phyloP scores from a whole-genome alignment of 1,140 invertebrate genomes.

The Bombus ignitus region DNA sequence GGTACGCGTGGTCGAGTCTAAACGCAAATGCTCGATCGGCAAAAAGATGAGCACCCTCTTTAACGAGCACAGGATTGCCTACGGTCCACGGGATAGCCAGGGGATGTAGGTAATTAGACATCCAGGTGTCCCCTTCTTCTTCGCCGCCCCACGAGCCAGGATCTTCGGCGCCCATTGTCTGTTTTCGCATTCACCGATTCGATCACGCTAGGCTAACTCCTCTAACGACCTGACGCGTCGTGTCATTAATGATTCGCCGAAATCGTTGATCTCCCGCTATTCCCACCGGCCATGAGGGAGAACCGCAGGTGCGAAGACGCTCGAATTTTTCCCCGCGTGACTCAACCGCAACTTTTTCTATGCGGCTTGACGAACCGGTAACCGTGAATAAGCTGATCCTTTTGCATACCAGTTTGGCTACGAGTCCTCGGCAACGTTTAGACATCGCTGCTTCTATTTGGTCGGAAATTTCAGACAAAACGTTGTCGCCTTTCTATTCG shows the following conservation, averaged over 20 bases:
- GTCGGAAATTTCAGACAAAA: background rate
- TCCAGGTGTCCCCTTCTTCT: constrained; percentile 66
- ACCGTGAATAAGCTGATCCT: constrained; percentile 36
- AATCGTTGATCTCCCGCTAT: constrained; percentile 57
- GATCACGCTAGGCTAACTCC: constrained; percentile 74
- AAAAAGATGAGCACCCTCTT: constrained; percentile 8
- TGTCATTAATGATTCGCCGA: constrained; percentile 72
- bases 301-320: constrained; percentile 49
- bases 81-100: background rate
- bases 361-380: background rate
- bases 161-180: constrained; percentile 66
- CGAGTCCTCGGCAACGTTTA: background rate
- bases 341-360: constrained; percentile 45
- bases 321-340: constrained; percentile 24
- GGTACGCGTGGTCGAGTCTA: background rate
- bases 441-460: background rate
- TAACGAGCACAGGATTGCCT: constrained; percentile 9
- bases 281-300: background rate
- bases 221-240: constrained; percentile 74
- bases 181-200: constrained; percentile 74
- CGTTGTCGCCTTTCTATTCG: background rate
- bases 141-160: constrained; percentile 47
- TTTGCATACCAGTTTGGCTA: background rate
- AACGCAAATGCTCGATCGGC: background rate
- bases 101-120: constrained; percentile 64